phyloP scores from a whole-genome alignment of 1,140 invertebrate species.

The Magallana gigas region DNA sequence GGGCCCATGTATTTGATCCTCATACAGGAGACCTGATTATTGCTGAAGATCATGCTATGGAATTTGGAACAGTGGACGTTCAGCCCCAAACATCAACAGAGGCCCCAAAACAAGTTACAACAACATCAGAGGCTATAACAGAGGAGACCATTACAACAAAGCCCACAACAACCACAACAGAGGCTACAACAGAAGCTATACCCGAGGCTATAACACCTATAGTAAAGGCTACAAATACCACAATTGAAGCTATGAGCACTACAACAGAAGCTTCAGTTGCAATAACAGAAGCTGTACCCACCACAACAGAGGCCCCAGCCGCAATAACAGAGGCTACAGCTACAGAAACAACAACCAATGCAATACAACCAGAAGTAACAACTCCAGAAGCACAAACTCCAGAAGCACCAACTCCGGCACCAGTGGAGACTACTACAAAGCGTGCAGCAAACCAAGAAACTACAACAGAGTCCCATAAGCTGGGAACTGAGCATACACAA shows the following conservation, averaged over 20 bases:
- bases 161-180: neutral
- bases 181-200: neutral
- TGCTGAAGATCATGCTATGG: conserved; percentile 14
- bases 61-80: conserved; percentile 4
- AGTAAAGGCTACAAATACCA: neutral
- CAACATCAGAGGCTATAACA: neutral
- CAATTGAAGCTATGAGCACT: neutral
- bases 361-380: too few relatives aligned
- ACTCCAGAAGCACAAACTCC: neutral
- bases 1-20: conserved; percentile 13
- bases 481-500: neutral
- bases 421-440: neutral
- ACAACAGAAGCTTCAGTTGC: neutral
- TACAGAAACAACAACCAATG: neutral
- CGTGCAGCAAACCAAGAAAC: neutral
- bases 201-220: neutral
- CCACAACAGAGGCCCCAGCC: neutral
- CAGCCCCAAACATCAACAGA: neutral
- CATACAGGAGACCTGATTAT: conserved; percentile 4
- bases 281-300: neutral
- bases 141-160: neutral
- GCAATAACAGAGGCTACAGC: neutral
- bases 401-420: neutral
- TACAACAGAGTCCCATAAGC: neutral
- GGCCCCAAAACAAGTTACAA: neutral